phyloP scores from a whole-genome alignment of 2,113 vertebrate species.

The Illadopsis cleaveri region DNA sequence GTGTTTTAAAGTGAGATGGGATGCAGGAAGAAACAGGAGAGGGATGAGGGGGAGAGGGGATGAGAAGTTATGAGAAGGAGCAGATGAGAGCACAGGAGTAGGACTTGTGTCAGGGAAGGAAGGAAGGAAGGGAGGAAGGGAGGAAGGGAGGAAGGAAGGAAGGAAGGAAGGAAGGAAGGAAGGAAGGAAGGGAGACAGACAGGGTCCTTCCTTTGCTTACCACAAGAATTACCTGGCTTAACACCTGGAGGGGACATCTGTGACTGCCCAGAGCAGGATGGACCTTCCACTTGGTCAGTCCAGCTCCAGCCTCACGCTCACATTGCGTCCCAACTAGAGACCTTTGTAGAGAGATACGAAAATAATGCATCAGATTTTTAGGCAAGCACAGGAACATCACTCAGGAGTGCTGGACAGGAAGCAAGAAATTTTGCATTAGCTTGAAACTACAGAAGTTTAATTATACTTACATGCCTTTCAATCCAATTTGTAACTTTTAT shows the following conservation, averaged over 20 bases:
- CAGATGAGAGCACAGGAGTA: neutral
- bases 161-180: no score
- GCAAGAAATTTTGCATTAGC: neutral
- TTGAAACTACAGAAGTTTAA: neutral
- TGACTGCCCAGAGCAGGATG: neutral
- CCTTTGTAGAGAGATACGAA: neutral
- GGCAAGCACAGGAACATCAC: neutral
- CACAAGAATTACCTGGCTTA: neutral
- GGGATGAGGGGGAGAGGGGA: neutral
- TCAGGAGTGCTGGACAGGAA: neutral
- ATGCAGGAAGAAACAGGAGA: neutral
- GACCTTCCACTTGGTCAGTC: neutral
- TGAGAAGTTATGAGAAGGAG: neutral
- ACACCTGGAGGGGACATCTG: neutral
- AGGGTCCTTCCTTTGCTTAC: neutral
- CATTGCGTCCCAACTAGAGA: fast-evolving
- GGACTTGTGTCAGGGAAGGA: neutral
- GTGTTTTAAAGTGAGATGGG: neutral
- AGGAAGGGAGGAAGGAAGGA: no score
- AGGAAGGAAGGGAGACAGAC: neutral
- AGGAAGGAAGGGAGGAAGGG: neutral
- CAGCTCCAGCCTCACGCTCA: neutral
- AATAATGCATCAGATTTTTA: neutral
- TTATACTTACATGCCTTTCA: neutral
- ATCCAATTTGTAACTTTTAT: neutral